A percentile compares a stretch with the other conserved stretches of the same genome.
Evolutionary conservation across 53 echinoderm and acorn worm species (phyloP).

Genomic region (Glandiceps talaboti): DNA sequence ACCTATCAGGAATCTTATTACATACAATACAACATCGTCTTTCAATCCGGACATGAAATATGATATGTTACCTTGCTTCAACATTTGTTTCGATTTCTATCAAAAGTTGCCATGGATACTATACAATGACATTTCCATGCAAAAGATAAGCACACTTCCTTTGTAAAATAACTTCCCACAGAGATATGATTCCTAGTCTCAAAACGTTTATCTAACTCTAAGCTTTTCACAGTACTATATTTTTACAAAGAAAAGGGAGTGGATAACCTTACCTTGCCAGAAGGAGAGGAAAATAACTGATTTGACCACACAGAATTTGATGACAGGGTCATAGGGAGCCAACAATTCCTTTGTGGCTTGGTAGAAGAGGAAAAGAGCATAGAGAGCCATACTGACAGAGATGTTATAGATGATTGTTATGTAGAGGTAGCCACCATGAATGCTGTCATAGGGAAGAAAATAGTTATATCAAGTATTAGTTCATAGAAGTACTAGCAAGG

Average conservation of each 20-base stretch:
- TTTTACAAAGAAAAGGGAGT: no score
- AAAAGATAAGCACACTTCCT: no score
- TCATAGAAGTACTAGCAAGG: not conserved
- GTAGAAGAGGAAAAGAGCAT: slow-evolving; percentile 98
- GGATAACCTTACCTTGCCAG: slow-evolving; percentile 82
- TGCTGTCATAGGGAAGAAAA: slow-evolving; percentile 17
- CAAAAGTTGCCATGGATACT: no score
- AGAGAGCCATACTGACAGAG: slow-evolving; percentile 85
- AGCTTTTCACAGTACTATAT: no score
- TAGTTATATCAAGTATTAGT: not conserved
- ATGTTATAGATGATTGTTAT: slow-evolving; percentile 92
- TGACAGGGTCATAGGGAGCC: slow-evolving; percentile 65
- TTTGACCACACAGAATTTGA: slow-evolving; percentile 90
- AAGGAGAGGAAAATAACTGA: slow-evolving; percentile 97
- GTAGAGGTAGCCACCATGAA: slow-evolving; percentile 78
- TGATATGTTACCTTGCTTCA: no score
- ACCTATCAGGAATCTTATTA: no score
- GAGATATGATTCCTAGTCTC: no score
- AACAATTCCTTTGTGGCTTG: slow-evolving; percentile 81
- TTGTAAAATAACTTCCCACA: no score
- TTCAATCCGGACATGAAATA: no score
- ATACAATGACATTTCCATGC: no score
- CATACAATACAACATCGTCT: no score
- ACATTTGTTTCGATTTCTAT: no score
- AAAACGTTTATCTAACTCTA: not conserved